A percentile compares a stretch with the other conserved stretches of the same genome.
phyloP scores from a whole-genome alignment of 2,113 vertebrate genomes.

The Eidolon helvum region DNA sequence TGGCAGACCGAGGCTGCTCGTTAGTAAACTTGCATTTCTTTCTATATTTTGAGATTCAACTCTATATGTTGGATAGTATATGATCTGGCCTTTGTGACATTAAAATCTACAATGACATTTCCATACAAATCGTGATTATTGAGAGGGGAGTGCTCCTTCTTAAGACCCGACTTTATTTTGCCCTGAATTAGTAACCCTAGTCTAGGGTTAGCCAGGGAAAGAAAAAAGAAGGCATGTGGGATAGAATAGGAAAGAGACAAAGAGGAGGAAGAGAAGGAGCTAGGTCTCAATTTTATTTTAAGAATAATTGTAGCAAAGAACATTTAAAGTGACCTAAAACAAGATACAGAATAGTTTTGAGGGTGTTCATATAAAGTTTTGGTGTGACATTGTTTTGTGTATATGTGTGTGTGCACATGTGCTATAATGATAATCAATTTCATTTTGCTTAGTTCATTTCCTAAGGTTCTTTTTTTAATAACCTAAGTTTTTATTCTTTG shows the following conservation, averaged over 20 bases:
- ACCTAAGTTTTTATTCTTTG: background rate
- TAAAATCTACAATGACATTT: conserved; percentile 54
- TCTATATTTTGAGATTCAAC: conserved; percentile 61
- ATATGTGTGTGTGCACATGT: background rate
- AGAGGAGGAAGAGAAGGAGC: background rate
- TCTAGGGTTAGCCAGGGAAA: background rate
- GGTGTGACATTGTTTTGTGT: background rate
- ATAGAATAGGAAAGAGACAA: background rate
- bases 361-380: background rate
- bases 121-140: conserved; percentile 32
- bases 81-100: conserved; percentile 47
- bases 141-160: background rate
- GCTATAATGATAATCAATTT: background rate
- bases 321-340: background rate
- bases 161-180: conserved; percentile 4
- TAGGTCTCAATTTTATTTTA: background rate
- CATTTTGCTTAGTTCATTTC: background rate
- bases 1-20: conserved; percentile 60
- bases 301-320: background rate
- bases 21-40: conserved; percentile 71
- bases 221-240: background rate
- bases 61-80: conserved; percentile 56
- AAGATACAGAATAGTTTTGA: background rate
- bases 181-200: conserved; percentile 23
- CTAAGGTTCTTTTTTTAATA: background rate